These are phyloP conservation scores for Heliconius charithonia DNA, from an alignment of 2,888 invertebrate genomes.

Conservation along the genomic window DNA sequence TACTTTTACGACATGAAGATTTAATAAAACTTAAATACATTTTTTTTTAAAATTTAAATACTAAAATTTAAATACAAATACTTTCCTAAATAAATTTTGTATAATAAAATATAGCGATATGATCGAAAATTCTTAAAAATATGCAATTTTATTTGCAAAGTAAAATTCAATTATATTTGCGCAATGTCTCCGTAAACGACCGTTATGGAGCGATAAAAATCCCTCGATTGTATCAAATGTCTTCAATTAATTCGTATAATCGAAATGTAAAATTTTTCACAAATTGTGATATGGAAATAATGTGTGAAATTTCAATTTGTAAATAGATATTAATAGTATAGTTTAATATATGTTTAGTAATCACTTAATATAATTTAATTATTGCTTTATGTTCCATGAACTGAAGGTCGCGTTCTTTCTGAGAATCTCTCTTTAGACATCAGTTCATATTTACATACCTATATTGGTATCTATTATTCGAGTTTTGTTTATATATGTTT, in stretches of 20 bases:
- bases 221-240: constrained; percentile 14
- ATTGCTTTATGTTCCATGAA: constrained; percentile 1
- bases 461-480: background rate
- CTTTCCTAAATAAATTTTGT: background rate
- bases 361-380: background rate
- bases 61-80: no score
- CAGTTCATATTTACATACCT: background rate
- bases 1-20: background rate
- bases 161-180: constrained; percentile 1
- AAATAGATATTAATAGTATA: constrained; percentile 4
- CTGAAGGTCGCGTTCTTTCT: background rate
- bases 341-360: background rate
- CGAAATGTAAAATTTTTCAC: background rate
- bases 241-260: background rate
- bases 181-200: background rate
- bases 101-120: background rate
- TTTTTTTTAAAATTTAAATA: no score
- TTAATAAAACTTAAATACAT: no score
- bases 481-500: no score
- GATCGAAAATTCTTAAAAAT: background rate
- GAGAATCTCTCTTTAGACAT: background rate
- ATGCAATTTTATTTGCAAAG: background rate
- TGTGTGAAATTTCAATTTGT: background rate
- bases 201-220: constrained; percentile 13
- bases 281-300: background rate